These are phyloP conservation scores for Pimephales promelas DNA, from an alignment of 2,113 vertebrate species.

Conservation along the genomic window DNA sequence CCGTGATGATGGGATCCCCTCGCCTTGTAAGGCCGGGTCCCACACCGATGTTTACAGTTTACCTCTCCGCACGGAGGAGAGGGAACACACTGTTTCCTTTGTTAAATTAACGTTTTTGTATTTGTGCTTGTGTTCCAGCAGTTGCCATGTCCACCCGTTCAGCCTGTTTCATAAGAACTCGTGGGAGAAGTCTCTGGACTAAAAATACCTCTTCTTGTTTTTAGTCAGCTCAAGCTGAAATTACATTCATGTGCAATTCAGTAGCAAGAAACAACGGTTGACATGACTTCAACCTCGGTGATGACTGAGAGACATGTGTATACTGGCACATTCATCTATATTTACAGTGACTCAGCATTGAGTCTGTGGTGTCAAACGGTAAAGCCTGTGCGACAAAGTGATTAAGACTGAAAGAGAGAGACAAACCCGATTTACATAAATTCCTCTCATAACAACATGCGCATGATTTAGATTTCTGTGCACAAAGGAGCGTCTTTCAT, in stretches of 20 bases:
- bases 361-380: conserved; percentile 11
- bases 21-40: conserved; percentile 77
- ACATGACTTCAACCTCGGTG: conserved; percentile 5
- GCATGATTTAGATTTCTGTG: conserved; percentile 67
- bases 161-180: neutral
- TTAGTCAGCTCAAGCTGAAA: too few relatives aligned
- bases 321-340: neutral
- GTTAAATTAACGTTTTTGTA: conserved; percentile 42
- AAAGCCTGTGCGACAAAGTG: conserved; percentile 4
- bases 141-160: conserved; percentile 48
- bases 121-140: conserved; percentile 47
- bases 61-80: conserved; percentile 56
- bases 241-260: neutral
- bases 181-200: conserved; percentile 20
- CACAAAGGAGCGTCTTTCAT: conserved; percentile 58
- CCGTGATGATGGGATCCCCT: conserved; percentile 69
- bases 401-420: neutral
- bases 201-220: conserved; percentile 31
- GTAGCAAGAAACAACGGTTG: neutral
- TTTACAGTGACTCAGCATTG: conserved; percentile 1
- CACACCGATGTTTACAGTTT: conserved; percentile 74
- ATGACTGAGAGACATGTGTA: neutral
- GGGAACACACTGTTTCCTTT: conserved; percentile 61
- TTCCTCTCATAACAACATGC: conserved; percentile 62
- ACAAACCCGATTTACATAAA: conserved; percentile 31